A percentile compares a stretch with the other conserved stretches of the same genome.
Conservation (phyloP, 2,113 vertebrate genomes). For the Tragelaphus buxtoni region DNA sequence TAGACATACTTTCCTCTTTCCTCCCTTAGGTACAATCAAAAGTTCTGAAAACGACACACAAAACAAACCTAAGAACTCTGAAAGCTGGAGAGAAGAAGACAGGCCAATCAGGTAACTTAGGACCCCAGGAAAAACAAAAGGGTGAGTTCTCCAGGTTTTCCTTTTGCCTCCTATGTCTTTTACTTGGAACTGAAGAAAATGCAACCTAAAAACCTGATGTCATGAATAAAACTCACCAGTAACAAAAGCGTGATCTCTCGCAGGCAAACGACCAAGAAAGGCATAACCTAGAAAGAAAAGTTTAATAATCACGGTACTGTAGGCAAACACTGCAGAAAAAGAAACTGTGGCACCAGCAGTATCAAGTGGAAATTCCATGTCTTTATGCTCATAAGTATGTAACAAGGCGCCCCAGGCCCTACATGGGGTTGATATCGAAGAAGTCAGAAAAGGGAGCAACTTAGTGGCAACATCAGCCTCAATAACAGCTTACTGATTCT, state of each 20-base stretch:
- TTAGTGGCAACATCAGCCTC: not conserved
- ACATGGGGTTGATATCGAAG: not conserved
- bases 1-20: not conserved
- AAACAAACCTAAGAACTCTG: not conserved
- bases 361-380: too few species aligned
- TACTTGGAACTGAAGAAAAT: not conserved
- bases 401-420: not conserved
- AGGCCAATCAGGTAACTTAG: too few species aligned
- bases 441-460: too few species aligned
- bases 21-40: not conserved
- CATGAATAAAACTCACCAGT: not conserved
- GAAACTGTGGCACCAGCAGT: not conserved
- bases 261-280: not conserved
- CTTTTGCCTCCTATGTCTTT: not conserved
- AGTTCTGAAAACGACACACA: not conserved
- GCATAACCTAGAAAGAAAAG: not conserved
- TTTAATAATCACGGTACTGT: fast-evolving
- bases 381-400: not conserved
- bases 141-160: not conserved
- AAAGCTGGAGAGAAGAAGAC: not conserved
- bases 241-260: not conserved
- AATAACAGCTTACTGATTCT: not conserved
- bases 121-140: not conserved
- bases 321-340: not conserved
- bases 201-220: not conserved